These are phyloP conservation scores for Halyomorpha halys DNA, from an alignment of 1,140 invertebrate genomes.

Conservation along the genomic window DNA sequence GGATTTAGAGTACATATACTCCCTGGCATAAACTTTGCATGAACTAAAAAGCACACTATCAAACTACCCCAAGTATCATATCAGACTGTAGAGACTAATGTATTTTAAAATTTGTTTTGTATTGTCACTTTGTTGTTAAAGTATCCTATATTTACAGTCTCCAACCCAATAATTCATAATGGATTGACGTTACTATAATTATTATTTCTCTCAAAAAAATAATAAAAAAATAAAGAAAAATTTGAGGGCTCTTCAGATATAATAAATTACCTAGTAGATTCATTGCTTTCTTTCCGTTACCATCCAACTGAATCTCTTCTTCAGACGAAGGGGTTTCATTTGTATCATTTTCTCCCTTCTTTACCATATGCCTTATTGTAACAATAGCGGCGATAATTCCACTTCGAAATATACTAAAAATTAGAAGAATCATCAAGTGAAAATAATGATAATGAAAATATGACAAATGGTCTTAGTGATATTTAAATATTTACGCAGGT, in stretches of 20 bases:
- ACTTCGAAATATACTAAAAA: conserved; percentile 37
- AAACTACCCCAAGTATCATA: too few species aligned
- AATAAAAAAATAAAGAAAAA: too few species aligned
- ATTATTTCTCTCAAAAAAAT: too few species aligned
- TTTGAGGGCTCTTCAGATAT: neutral
- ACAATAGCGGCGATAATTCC: conserved; percentile 40
- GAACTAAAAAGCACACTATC: too few species aligned
- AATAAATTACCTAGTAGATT: conserved; percentile 30
- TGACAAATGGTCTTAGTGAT: neutral
- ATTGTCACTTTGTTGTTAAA: too few species aligned
- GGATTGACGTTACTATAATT: too few species aligned
- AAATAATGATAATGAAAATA: neutral
- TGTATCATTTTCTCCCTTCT: conserved; percentile 31
- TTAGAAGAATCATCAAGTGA: neutral
- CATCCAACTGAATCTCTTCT: conserved; percentile 23
- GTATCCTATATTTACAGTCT: too few species aligned
- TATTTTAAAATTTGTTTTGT: too few species aligned
- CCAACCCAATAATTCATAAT: too few species aligned
- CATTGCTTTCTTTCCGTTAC: conserved; percentile 29
- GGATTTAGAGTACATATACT: too few species aligned
- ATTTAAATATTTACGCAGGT: conserved; percentile 32
- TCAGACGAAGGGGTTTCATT: conserved; percentile 30
- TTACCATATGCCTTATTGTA: conserved; percentile 40
- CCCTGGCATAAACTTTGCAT: too few species aligned
- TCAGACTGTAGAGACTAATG: too few species aligned